phyloP scores from a whole-genome alignment of 1,140 invertebrate species.

The Diorhabda elongata region DNA sequence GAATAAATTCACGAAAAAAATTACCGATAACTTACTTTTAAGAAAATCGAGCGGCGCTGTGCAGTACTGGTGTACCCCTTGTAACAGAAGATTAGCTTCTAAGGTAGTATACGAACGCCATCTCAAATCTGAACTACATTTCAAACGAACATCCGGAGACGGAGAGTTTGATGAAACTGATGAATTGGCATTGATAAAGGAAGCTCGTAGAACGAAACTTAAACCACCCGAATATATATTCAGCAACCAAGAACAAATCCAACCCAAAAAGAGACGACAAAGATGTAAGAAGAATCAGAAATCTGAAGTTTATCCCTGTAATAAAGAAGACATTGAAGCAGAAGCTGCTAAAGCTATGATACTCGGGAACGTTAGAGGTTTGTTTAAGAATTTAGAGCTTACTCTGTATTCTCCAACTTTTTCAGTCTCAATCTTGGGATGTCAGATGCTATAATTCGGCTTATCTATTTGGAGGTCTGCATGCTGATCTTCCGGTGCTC shows the following conservation, averaged over 20 bases:
- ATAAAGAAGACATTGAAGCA: conserved; percentile 58
- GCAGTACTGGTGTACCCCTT: conserved; percentile 74
- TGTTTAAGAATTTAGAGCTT: no score
- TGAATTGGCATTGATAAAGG: conserved; percentile 43
- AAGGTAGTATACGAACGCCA: conserved; percentile 71
- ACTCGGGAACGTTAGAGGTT: conserved; percentile 61
- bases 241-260: conserved; percentile 23
- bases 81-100: conserved; percentile 68
- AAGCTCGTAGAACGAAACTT: conserved; percentile 28
- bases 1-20: conserved; percentile 56
- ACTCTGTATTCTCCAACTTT: no score
- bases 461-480: no score
- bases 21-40: conserved; percentile 28
- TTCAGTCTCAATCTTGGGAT: no score
- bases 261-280: conserved; percentile 39
- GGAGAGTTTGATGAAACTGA: conserved; percentile 55
- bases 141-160: conserved; percentile 64
- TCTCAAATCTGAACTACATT: conserved; percentile 66
- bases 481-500: no score
- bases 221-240: conserved; percentile 35
- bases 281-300: conserved; percentile 56
- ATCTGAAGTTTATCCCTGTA: conserved; percentile 73
- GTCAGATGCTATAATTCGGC: no score
- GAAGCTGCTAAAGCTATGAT: conserved; percentile 57
- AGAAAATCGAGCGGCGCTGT: conserved; percentile 48